phyloP scores from a whole-genome alignment of 2,113 vertebrate species.

The Syngnathoides biaculeatus region DNA sequence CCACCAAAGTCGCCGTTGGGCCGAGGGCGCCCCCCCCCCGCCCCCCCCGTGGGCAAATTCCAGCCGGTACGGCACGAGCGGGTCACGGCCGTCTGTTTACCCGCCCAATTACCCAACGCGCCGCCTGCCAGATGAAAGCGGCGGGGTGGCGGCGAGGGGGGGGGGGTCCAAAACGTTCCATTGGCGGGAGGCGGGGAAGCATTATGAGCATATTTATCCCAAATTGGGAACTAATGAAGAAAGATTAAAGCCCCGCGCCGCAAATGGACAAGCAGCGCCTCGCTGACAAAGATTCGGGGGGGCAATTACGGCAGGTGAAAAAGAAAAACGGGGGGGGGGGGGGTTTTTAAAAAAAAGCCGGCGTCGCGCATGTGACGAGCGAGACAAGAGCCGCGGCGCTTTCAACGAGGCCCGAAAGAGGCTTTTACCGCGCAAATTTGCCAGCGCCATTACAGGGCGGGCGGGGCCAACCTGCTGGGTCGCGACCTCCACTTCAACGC shows the following conservation, averaged over 20 bases:
- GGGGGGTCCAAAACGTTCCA: slow-evolving; percentile 74
- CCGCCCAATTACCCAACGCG: slow-evolving; percentile 77
- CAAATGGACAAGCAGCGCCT: slow-evolving; percentile 75
- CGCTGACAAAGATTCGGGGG: slow-evolving; percentile 71
- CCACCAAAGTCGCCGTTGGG: slow-evolving; percentile 48
- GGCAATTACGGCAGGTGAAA: slow-evolving; percentile 70
- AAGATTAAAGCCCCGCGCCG: slow-evolving; percentile 79
- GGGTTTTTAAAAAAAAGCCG: slow-evolving; percentile 67
- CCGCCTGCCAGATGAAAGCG: slow-evolving; percentile 79
- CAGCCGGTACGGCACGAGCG: slow-evolving; percentile 22
- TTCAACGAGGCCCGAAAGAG: slow-evolving; percentile 56
- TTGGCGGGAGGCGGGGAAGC: slow-evolving; percentile 65
- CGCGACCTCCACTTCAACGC: background rate
- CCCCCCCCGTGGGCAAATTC: slow-evolving; percentile 55
- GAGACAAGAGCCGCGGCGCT: slow-evolving; percentile 61
- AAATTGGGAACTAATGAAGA: slow-evolving; percentile 83
- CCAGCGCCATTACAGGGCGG: slow-evolving; percentile 26
- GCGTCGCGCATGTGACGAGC: slow-evolving; percentile 55
- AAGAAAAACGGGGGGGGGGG: no score
- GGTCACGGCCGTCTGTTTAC: slow-evolving; percentile 76
- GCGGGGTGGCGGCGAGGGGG: slow-evolving; percentile 48
- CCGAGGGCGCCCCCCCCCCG: slow-evolving; percentile 31
- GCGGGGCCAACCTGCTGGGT: slow-evolving; percentile 3
- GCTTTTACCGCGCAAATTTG: slow-evolving; percentile 47
- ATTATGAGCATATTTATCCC: slow-evolving; percentile 77